phyloP scores from a whole-genome alignment of 2,113 vertebrate species.

The Perognathus longimembris region DNA sequence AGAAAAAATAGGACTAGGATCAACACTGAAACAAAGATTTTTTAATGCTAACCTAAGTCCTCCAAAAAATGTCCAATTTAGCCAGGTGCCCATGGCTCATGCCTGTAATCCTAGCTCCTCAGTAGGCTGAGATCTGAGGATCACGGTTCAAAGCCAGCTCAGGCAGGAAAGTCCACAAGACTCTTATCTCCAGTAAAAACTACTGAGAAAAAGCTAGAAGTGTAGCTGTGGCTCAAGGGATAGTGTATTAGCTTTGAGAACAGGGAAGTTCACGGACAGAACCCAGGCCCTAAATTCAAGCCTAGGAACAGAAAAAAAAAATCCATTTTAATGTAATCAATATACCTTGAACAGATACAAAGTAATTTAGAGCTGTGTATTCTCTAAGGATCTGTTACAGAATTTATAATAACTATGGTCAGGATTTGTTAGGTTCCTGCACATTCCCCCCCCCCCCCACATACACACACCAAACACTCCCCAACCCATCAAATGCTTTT shows the following conservation, averaged over 20 bases:
- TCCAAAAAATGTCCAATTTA: neutral
- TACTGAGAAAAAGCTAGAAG: too few species aligned
- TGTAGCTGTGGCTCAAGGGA: too few species aligned
- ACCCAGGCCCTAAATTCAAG: too few species aligned
- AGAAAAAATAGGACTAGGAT: neutral
- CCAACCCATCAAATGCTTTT: constrained; percentile 19
- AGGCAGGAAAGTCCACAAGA: too few species aligned
- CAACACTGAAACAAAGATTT: constrained; percentile 28
- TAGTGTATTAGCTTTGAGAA: too few species aligned
- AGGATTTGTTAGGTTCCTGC: constrained; percentile 26
- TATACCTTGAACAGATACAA: neutral
- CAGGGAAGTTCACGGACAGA: too few species aligned
- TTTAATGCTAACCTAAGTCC: constrained; percentile 48
- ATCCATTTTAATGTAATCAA: constrained; percentile 20
- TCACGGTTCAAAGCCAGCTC: too few species aligned
- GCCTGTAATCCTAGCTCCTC: too few species aligned
- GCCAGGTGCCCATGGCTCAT: too few species aligned
- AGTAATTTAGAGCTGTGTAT: constrained; percentile 48
- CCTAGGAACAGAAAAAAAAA: too few species aligned
- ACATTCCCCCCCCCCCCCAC: constrained; percentile 46
- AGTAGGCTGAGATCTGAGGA: too few species aligned
- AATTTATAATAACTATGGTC: constrained; percentile 51
- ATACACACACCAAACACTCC: constrained; percentile 30
- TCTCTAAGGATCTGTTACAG: constrained; percentile 23
- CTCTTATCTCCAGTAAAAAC: too few species aligned